phyloP scores from a whole-genome alignment of 37 sponge, comb jelly and placozoan species.

The Cliona cf. orientalis region DNA sequence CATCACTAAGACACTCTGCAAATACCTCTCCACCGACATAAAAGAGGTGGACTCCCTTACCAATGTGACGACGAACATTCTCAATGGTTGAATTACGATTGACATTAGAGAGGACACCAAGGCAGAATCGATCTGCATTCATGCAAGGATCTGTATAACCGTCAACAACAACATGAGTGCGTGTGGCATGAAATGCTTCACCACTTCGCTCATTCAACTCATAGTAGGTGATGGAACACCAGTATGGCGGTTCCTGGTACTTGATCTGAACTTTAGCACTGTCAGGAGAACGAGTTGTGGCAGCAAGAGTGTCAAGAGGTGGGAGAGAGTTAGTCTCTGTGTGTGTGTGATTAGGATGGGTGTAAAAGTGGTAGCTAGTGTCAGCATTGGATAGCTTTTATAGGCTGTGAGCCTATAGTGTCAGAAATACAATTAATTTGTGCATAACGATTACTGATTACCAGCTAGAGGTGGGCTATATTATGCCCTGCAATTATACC shows the following conservation, averaged over 20 bases:
- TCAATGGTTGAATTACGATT: constrained; percentile 94
- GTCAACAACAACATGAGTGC: constrained; percentile 79
- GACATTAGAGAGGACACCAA: constrained; percentile 91
- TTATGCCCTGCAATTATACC: not conserved
- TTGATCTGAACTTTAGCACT: constrained; percentile 41
- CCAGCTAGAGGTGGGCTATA: not conserved
- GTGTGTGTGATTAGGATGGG: not conserved
- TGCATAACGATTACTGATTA: too few species aligned
- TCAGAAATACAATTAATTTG: too few species aligned
- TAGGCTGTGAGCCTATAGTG: too few species aligned
- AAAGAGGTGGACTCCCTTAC: constrained; percentile 92
- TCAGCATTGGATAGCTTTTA: not conserved
- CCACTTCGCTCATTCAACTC: constrained; percentile 95
- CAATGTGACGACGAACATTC: constrained; percentile 91
- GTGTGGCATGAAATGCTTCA: constrained; percentile 83
- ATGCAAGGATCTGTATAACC: constrained; percentile 95
- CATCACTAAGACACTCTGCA: constrained; percentile 91
- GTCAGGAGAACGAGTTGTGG: constrained; percentile 2
- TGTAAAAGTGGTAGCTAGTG: not conserved
- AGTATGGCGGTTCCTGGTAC: constrained; percentile 92
- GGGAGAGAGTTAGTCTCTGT: not conserved
- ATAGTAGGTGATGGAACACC: constrained; percentile 94
- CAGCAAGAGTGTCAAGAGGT: not conserved
- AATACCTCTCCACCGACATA: constrained; percentile 94
- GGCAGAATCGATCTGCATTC: constrained; percentile 86